Evolutionary conservation across 53 echinoderm and acorn worm species (phyloP).

Genomic region (Stichopus horrens): DNA sequence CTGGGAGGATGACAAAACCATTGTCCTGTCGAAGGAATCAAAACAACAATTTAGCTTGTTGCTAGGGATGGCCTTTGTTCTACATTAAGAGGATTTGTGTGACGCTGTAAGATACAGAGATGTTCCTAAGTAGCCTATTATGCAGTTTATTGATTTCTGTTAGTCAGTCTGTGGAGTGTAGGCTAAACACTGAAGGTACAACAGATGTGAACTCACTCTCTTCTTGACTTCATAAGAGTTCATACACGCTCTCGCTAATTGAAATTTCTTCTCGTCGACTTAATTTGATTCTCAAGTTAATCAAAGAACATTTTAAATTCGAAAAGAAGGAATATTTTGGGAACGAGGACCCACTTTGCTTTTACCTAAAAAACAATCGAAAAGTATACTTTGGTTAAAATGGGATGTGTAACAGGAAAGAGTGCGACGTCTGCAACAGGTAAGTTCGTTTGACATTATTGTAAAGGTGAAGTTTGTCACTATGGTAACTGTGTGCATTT

Average conservation of each 20-base stretch:
- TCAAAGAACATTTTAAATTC: neutral
- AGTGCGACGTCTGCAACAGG: neutral
- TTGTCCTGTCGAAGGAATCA: too few relatives aligned
- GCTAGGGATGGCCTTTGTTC: neutral
- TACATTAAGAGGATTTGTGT: neutral
- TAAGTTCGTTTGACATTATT: neutral
- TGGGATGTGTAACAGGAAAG: neutral
- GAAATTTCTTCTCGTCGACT: neutral
- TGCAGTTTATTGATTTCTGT: neutral
- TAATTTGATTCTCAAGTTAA: neutral
- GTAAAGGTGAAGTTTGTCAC: neutral
- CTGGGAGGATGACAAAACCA: too few relatives aligned
- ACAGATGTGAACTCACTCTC: neutral
- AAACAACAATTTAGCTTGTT: neutral
- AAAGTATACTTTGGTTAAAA: neutral
- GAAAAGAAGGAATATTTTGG: neutral
- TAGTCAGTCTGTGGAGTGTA: neutral
- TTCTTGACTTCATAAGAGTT: neutral
- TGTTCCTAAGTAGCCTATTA: neutral
- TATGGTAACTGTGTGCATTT: neutral
- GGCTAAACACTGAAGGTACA: neutral
- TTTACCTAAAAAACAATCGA: neutral
- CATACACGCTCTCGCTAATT: neutral
- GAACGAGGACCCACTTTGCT: neutral
- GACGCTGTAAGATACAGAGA: neutral